Evolutionary conservation across 2,113 vertebrate species (phyloP).

Genomic region (Callocephalon fimbriatum): DNA sequence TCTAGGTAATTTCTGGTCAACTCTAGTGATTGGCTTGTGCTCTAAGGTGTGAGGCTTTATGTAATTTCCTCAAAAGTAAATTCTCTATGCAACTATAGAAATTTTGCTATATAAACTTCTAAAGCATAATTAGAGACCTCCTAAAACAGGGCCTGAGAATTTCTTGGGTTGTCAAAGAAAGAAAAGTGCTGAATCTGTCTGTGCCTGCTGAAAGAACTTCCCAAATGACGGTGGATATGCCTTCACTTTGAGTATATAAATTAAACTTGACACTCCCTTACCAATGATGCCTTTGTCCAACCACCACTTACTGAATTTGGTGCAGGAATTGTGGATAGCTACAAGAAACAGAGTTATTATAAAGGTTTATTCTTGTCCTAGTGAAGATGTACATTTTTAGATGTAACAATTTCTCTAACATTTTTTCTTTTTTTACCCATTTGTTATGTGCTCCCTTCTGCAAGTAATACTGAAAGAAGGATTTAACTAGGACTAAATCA

Average conservation of each 20-base stretch:
- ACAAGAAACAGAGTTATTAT: neutral
- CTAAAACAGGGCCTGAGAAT: neutral
- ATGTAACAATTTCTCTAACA: neutral
- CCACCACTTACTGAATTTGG: neutral
- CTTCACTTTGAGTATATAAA: neutral
- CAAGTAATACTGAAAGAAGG: neutral
- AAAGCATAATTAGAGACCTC: neutral
- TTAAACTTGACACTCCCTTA: neutral
- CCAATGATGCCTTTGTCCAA: neutral
- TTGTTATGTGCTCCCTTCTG: neutral
- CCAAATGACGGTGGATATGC: neutral
- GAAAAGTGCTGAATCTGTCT: neutral
- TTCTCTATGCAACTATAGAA: neutral
- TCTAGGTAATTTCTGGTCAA: neutral
- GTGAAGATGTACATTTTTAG: neutral
- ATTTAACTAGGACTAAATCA: accelerated
- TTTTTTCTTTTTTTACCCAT: accelerated
- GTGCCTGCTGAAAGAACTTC: neutral
- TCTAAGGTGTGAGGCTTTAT: neutral
- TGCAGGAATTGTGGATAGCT: neutral
- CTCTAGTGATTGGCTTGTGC: neutral
- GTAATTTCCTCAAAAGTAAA: neutral
- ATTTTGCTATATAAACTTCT: neutral
- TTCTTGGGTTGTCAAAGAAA: neutral
- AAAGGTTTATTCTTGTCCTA: neutral